A percentile compares a stretch with the other conserved stretches of the same genome.
Conservation (phyloP, 1,140 invertebrate genomes). For the Ceratosolen solmsi region DNA sequence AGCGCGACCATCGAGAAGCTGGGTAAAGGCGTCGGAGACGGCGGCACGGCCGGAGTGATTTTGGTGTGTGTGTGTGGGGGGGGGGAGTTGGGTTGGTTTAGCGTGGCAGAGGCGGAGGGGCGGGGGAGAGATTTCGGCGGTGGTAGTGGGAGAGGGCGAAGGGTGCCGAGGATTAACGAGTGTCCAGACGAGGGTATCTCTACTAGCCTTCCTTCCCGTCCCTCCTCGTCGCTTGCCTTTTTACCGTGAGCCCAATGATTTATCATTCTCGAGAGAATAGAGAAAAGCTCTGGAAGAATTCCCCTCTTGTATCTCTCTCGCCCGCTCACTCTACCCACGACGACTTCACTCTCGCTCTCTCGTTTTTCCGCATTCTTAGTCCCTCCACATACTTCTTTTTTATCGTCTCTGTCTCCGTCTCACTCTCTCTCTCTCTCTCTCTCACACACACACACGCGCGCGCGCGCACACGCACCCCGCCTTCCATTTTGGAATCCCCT, state of each 20-base stretch:
- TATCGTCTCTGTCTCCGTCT: neutral
- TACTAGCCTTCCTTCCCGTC: neutral
- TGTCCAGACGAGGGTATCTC: constrained; percentile 35
- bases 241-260: constrained; percentile 44
- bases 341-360: constrained; percentile 6
- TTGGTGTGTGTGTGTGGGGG: no score
- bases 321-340: constrained; percentile 8
- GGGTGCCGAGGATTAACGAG: constrained; percentile 43
- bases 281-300: constrained; percentile 39
- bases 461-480: no score
- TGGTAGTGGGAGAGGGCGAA: neutral
- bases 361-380: constrained; percentile 46
- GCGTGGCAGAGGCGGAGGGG: neutral
- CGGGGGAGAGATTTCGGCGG: neutral
- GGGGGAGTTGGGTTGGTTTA: neutral
- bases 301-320: constrained; percentile 9
- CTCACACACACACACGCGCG: no score
- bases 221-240: constrained; percentile 35
- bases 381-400: constrained; percentile 43
- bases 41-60: no score
- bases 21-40: no score
- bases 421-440: no score
- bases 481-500: neutral
- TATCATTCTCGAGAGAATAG: constrained; percentile 46
- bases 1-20: neutral